A percentile compares a stretch with the other conserved stretches of the same genome.
phyloP scores from a whole-genome alignment of 2,113 vertebrate species.

The Phrynocephalus versicolor region DNA sequence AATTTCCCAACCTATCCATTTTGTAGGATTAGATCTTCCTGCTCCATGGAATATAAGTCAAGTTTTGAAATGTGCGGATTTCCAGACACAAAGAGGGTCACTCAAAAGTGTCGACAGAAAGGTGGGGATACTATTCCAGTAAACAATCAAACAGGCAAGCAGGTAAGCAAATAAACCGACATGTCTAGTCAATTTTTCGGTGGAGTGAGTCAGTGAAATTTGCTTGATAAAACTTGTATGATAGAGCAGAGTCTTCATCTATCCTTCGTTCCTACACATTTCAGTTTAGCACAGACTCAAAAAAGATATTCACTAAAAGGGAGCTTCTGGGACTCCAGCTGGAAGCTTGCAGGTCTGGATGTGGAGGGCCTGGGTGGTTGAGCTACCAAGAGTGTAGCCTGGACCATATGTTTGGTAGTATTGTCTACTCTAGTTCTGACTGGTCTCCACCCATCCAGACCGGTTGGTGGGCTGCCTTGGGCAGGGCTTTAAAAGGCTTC shows the following conservation, averaged over 20 bases:
- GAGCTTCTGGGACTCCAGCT: neutral
- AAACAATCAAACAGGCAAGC: too few species aligned
- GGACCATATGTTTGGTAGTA: neutral
- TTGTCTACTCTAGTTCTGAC: neutral
- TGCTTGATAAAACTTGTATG: neutral
- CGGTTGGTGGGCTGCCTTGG: neutral
- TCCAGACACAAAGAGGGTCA: neutral
- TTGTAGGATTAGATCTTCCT: neutral
- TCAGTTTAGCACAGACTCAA: neutral
- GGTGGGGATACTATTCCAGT: too few species aligned
- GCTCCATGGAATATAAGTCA: neutral
- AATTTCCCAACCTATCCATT: neutral
- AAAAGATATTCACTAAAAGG: too few species aligned
- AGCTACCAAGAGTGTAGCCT: neutral
- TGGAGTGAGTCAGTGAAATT: neutral
- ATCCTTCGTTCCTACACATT: neutral
- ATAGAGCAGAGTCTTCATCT: neutral
- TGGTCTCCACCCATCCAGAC: neutral
- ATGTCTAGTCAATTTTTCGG: neutral
- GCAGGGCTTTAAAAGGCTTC: neutral
- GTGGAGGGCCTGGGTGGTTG: neutral
- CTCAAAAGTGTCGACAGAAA: too few species aligned
- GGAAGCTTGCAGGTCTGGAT: neutral
- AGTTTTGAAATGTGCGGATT: neutral
- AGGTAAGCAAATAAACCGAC: too few species aligned